Conservation (phyloP, 2,797 vertebrate genomes). For the Menidia menidia region DNA sequence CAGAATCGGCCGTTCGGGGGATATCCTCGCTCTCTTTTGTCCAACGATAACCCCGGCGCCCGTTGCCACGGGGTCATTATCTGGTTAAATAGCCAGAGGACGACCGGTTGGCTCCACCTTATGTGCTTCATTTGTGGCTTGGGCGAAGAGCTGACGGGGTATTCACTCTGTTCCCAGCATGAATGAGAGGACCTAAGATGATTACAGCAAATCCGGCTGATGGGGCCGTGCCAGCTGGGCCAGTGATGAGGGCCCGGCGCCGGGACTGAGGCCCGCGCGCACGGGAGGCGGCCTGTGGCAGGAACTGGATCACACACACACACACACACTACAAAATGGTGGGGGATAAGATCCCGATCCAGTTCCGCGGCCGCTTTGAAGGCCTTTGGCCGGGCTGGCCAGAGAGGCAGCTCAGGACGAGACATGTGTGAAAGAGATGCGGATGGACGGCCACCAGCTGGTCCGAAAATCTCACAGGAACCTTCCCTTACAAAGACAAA, state of each 20-base stretch:
- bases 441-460: constrained; percentile 43
- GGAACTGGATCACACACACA: constrained; percentile 27
- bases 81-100: constrained; percentile 36
- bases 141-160: constrained; percentile 57
- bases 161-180: constrained; percentile 48
- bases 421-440: constrained; percentile 41
- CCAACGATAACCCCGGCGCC: constrained; percentile 12
- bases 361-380: constrained; percentile 46
- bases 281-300: constrained; percentile 26
- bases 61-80: constrained; percentile 14
- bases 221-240: constrained; percentile 70
- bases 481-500: constrained; percentile 40
- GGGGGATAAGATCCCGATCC: constrained; percentile 51
- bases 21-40: constrained; percentile 28
- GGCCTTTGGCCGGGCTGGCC: constrained; percentile 53
- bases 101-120: constrained; percentile 15
- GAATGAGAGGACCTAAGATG: constrained; percentile 71
- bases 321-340: constrained; percentile 29
- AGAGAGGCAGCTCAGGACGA: constrained; percentile 38
- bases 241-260: constrained; percentile 58
- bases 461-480: constrained; percentile 53
- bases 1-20: constrained; percentile 20
- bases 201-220: constrained; percentile 77
- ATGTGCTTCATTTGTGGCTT: constrained; percentile 35
- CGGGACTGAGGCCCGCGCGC: constrained; percentile 58